Conservation (phyloP, 2,797 vertebrate genomes). For the Lepilemur septentrionalis region DNA sequence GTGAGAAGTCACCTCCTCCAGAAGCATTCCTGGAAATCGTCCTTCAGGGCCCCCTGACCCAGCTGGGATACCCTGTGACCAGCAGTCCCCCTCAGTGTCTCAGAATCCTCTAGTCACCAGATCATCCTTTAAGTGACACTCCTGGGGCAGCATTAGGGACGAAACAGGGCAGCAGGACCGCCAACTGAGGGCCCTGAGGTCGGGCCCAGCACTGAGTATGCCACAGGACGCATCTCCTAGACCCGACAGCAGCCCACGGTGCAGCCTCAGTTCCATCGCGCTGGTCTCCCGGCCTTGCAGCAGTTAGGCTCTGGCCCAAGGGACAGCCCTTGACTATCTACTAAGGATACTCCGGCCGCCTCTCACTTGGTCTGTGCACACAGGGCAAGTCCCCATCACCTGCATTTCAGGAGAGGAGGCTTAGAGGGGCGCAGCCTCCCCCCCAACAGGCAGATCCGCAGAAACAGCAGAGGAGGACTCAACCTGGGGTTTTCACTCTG, state of each 20-base stretch:
- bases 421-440: neutral
- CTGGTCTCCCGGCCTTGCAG: neutral
- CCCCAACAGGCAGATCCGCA: neutral
- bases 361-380: neutral
- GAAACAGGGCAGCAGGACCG: neutral
- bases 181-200: neutral
- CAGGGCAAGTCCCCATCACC: neutral
- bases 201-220: neutral
- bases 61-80: neutral
- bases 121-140: neutral
- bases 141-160: accelerated
- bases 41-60: neutral
- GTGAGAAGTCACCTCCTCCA: neutral
- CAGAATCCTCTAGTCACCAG: neutral
- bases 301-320: accelerated
- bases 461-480: neutral
- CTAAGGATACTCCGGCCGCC: no score
- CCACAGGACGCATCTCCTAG: accelerated
- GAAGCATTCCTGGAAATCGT: neutral
- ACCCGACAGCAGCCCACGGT: neutral
- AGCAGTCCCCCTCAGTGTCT: neutral
- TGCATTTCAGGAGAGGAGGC: neutral
- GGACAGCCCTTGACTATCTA: accelerated
- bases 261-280: accelerated
- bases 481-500: neutral